Evolutionary conservation across 2,888 invertebrate species (phyloP).

Genomic region (Argyresthia goedartella): DNA sequence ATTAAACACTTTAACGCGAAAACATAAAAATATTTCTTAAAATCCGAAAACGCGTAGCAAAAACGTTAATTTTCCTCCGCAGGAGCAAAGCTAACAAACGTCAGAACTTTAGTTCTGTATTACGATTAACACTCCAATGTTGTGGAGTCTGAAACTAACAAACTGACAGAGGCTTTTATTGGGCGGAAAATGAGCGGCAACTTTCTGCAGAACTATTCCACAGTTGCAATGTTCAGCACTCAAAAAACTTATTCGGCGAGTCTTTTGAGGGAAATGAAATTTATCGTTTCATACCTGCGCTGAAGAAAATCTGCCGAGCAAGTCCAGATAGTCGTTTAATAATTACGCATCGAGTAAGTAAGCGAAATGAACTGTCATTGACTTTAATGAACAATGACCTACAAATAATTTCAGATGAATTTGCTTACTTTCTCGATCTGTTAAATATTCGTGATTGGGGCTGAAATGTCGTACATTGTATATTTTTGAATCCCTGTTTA

Average conservation of each 20-base stretch:
- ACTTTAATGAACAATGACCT: too few relatives aligned
- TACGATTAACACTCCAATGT: not conserved
- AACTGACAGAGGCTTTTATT: slow-evolving; percentile 1
- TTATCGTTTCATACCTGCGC: not conserved
- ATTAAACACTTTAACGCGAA: not conserved
- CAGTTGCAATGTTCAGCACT: slow-evolving; percentile 1
- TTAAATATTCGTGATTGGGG: too few relatives aligned
- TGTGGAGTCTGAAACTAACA: not conserved
- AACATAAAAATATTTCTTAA: not conserved
- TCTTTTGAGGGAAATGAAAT: not conserved
- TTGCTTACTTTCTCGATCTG: too few relatives aligned
- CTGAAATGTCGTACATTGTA: too few relatives aligned
- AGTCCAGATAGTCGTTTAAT: too few relatives aligned
- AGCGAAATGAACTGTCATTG: too few relatives aligned
- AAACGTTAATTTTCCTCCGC: not conserved
- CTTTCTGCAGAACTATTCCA: not conserved
- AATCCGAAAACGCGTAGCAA: not conserved
- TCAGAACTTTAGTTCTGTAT: not conserved
- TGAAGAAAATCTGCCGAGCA: too few relatives aligned
- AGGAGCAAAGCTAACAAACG: not conserved
- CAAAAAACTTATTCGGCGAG: not conserved
- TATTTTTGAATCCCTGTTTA: too few relatives aligned
- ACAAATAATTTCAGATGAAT: too few relatives aligned
- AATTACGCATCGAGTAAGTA: too few relatives aligned
- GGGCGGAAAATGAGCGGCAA: slow-evolving; percentile 1